Evolutionary conservation across 2,888 invertebrate species (phyloP).

Genomic region (Pseudococcus jackbeardsleyi): DNA sequence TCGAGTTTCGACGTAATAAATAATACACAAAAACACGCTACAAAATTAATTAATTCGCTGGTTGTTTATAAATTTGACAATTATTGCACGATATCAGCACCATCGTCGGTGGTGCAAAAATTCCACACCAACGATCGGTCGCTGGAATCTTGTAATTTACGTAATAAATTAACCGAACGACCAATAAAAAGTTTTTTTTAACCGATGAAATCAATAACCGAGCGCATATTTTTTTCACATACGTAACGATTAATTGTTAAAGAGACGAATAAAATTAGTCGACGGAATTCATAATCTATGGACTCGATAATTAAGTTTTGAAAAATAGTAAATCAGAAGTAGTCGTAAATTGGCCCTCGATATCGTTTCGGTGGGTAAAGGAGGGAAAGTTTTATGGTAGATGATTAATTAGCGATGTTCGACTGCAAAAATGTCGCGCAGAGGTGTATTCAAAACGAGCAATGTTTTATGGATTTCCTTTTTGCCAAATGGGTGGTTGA

Average conservation of each 20-base stretch:
- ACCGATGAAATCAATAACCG: neutral
- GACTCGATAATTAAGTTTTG: neutral
- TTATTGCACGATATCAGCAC: neutral
- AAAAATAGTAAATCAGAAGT: neutral
- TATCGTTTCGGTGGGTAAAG: neutral
- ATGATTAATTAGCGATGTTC: neutral
- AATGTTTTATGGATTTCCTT: neutral
- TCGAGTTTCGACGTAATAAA: neutral
- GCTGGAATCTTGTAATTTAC: neutral
- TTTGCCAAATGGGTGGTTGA: constrained; percentile 18
- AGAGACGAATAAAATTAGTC: neutral
- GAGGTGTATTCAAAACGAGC: neutral
- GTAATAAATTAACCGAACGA: neutral
- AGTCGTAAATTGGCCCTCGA: neutral
- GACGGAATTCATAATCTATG: neutral
- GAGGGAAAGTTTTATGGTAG: neutral
- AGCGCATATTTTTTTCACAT: neutral
- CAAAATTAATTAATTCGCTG: neutral
- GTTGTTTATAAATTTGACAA: constrained; percentile 33
- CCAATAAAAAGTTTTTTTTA: neutral
- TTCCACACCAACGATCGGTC: neutral
- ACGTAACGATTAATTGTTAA: neutral
- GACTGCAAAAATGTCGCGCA: constrained; percentile 15
- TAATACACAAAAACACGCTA: neutral
- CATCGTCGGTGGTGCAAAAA: neutral